phyloP scores from a whole-genome alignment of 2,888 invertebrate genomes.

The Conops quadrifasciatus region DNA sequence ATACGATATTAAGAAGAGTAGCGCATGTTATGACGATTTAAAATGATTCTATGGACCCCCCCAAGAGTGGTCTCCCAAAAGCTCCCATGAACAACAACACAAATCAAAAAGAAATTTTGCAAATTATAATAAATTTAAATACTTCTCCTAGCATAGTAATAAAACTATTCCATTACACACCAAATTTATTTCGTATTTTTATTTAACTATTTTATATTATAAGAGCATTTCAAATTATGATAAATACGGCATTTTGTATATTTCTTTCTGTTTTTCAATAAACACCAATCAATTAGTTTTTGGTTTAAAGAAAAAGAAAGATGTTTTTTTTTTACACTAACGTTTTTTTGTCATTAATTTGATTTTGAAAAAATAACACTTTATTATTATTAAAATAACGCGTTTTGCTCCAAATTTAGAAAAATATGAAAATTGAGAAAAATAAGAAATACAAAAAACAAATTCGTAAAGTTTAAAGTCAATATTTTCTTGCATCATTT shows the following conservation, averaged over 20 bases:
- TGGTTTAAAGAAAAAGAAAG: conserved; percentile 3
- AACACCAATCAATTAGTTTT: conserved; percentile 35
- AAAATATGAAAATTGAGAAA: no score
- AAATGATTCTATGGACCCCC: no score
- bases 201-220: background rate
- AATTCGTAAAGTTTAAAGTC: no score
- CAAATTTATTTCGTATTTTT: background rate
- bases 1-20: no score
- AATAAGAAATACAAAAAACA: no score
- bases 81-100: conserved; percentile 17
- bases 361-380: conserved; percentile 39
- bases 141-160: background rate
- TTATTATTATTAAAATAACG: conserved; percentile 32
- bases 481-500: no score
- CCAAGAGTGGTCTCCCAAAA: background rate
- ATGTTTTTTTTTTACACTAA: conserved; percentile 3
- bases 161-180: background rate
- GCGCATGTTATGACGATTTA: no score
- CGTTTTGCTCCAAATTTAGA: conserved; percentile 16
- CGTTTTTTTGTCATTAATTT: conserved; percentile 18
- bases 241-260: background rate
- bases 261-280: conserved; percentile 34
- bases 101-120: background rate
- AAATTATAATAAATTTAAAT: conserved; percentile 13
- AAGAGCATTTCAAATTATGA: conserved; percentile 5